Base-by-base conservation (phyloP, 2,888 invertebrate species). In the Nipponacmea schrenckii region DNA sequence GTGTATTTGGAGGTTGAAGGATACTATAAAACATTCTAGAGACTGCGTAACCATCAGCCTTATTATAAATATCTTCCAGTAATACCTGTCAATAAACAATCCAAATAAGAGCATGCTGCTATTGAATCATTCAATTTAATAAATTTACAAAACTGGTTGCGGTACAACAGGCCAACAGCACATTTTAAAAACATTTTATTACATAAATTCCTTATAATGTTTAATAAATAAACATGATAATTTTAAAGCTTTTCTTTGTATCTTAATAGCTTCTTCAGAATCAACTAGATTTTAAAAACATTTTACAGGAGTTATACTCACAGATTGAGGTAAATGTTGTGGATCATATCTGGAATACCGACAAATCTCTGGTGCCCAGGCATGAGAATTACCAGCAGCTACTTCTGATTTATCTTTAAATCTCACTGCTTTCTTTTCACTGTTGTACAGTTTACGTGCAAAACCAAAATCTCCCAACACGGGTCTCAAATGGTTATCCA, bases 301-400 rank as follows among this genome's bases (percentile, higher is more conserved):
- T 4, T 31, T 31, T 31, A 31, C 31, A 31, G 7, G 31, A 2
- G 2, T 20, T 46, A 27, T 2, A 68, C 64, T 62, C 62, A 74
- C 74, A 48, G 64, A 48, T 64, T 67, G 64, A n/a, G 74, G 67
- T 46, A 74, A 48, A n/a, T 68, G 70, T 39, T 63, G 27, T 20
- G 76, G 73, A 14, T 68, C 70, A 46, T 26, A 44, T 5, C 65
- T 62, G 20, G 73, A 74, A 62, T 65, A 73, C 50, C 76, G 68
- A 14, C 66, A 64, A 26, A 79, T 64, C 65, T 80, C 80, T 27
- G 80, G 80, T 26, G 80, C 73, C 80, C 78, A 79, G n/a, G 78
- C 78, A 56, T 77, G 73, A 12, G 73, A 27, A 68, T 79, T 79
- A 4, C 76, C 79, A 15, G 79, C 73, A 68, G 15, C 65, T 3